phyloP scores from a whole-genome alignment of 2,797 vertebrate genomes.

The Novumbra hubbsi region DNA sequence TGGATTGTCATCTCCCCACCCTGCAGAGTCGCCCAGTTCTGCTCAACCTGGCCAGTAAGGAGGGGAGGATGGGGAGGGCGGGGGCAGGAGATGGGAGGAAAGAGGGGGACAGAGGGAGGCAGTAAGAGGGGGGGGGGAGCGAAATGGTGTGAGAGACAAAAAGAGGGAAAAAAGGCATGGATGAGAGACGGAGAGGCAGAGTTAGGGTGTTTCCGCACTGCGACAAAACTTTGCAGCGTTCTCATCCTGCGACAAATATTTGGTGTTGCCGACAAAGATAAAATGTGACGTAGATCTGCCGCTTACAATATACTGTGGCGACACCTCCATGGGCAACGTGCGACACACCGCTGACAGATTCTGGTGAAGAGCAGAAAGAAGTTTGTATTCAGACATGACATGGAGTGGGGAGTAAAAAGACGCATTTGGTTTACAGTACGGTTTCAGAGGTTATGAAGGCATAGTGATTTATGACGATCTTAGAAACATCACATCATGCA shows the following conservation, averaged over 20 bases:
- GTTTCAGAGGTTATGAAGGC: background rate
- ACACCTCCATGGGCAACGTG: conserved; percentile 22
- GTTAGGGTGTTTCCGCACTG: background rate
- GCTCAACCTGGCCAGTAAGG: conserved; percentile 79
- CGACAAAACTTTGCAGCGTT: background rate
- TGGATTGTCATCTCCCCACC: conserved; percentile 98
- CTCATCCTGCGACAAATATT: background rate
- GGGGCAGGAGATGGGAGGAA: background rate
- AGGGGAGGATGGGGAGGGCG: background rate
- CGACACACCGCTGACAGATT: conserved; percentile 22
- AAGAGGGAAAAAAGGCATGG: background rate
- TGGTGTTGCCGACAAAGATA: background rate
- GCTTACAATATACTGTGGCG: conserved; percentile 27
- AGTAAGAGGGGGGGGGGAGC: background rate
- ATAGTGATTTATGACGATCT: background rate
- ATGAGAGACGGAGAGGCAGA: background rate
- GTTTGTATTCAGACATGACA: background rate
- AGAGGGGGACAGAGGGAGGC: background rate
- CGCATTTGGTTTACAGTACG: background rate
- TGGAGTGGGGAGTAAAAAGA: background rate
- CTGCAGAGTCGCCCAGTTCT: conserved; percentile 96
- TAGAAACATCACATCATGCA: background rate
- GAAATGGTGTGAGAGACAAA: background rate
- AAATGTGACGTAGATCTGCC: background rate
- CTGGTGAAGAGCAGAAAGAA: conserved; percentile 18